A percentile compares a stretch with the other conserved stretches of the same genome.
These are phyloP conservation scores for Thaleichthys pacificus DNA, from an alignment of 2,797 vertebrate species.

Conservation along the genomic window DNA sequence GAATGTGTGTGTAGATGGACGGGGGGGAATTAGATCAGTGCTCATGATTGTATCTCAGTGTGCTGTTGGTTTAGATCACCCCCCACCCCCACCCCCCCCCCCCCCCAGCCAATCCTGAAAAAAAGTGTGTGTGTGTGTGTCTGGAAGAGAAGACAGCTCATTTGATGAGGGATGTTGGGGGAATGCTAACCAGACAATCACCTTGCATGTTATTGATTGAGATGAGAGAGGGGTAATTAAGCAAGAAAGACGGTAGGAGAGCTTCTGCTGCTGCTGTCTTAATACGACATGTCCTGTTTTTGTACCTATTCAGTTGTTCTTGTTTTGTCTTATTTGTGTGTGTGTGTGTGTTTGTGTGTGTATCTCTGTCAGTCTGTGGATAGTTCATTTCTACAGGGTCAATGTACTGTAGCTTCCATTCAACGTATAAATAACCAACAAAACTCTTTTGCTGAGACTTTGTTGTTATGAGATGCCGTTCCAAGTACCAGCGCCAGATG, in stretches of 20 bases:
- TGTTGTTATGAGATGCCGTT: not conserved
- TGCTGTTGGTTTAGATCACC: conserved; percentile 69
- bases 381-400: not conserved
- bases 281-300: conserved; percentile 73
- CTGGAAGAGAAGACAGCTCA: conserved; percentile 67
- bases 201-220: conserved; percentile 80
- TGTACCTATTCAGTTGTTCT: conserved; percentile 62
- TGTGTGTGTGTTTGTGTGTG: conserved; percentile 20
- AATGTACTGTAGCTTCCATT: not conserved
- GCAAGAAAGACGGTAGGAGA: conserved; percentile 62
- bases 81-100: conserved; percentile 72
- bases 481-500: not conserved
- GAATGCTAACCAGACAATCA: conserved; percentile 86
- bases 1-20: conserved; percentile 81
- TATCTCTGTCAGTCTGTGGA: conserved; percentile 10
- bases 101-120: conserved; percentile 68
- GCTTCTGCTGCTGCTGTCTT: conserved; percentile 65
- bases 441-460: too few species aligned
- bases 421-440: too few species aligned
- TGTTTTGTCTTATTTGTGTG: conserved; percentile 28
- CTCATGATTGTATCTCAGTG: conserved; percentile 77
- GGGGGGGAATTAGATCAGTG: conserved; percentile 79
- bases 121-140: conserved; percentile 38
- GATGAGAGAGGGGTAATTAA: conserved; percentile 77
- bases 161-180: conserved; percentile 78